Evolutionary conservation across 2,797 vertebrate species (phyloP), one percentile per base, ranked within the genome.

Genomic region (Rhabdophis nuchalis): DNA sequence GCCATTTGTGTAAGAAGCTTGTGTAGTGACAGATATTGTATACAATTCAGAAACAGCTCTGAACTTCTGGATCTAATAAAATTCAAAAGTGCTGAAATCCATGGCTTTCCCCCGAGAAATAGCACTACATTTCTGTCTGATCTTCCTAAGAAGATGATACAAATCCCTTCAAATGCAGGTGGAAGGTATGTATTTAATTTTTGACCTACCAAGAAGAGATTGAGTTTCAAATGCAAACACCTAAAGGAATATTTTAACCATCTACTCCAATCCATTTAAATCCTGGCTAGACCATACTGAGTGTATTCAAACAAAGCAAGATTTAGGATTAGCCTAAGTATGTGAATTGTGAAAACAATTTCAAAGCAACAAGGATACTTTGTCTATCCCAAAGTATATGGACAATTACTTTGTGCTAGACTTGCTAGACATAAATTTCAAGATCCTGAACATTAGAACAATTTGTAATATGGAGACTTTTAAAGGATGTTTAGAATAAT

Each of bases 401-500:
- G 18, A 25, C 46, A 56, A 46, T 88, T 61, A 61, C 36, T 61
- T 58, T 60, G 13, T 8, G 25, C 36, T 29, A 52, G 87, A 18
- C 41, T 10, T 6, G 1, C 41, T 89, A n/a, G 53, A 77, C 6
- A 36, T 27, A 36, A 53, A 32, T 20, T 25, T 89, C 53, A 2
- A 82, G 41, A 58, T 92, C 88, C 87, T 89, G 60, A 90, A 91
- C 32, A 0, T 92, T 87, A 0, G 0, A 91, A 8, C 85, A 5
- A 2, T 77, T 94, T 90, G 20, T 0, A 77, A 7, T 16, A 89
- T 90, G 72, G 85, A 54, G 72, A 88, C 88, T 88, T 82, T 93
- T 89, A 85, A 88, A 92, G 60, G 61, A 90, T 91, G 89, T 94
- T 86, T 0, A 87, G n/a, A 68, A 68, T 32, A 68, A 68, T 68